Percentiles rank a stretch among this genome's conserved stretches.
These are phyloP conservation scores for Colinus virginianus DNA, from an alignment of 2,113 vertebrate species.

Conservation along the genomic window DNA sequence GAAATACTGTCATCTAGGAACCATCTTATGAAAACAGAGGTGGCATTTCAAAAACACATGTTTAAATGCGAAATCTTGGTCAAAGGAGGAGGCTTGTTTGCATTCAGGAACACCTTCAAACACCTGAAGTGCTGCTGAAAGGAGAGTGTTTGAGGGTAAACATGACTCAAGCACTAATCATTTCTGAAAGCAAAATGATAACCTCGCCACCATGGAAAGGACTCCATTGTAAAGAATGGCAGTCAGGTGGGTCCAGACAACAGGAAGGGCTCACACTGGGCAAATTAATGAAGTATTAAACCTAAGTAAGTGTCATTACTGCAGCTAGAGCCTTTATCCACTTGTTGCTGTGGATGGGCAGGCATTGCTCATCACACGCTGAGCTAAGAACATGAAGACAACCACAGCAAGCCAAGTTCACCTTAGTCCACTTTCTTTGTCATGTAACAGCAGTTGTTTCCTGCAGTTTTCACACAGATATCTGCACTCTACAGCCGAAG, in stretches of 20 bases:
- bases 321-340: background rate
- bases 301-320: background rate
- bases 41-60: rapidly evolving
- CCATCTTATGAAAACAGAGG: background rate
- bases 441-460: background rate
- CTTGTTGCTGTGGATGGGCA: background rate
- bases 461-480: background rate
- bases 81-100: background rate
- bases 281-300: background rate
- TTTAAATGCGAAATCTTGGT: background rate
- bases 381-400: background rate
- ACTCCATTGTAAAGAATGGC: background rate
- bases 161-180: background rate
- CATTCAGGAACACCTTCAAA: background rate
- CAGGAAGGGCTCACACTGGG: background rate
- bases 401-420: background rate
- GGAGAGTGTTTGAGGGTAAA: background rate
- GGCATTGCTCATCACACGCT: background rate
- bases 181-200: background rate
- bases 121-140: background rate
- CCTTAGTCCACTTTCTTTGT: background rate
- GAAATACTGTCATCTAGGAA: background rate
- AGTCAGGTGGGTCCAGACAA: background rate
- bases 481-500: background rate
- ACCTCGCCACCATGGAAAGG: background rate